Base-by-base conservation (phyloP, 1,140 invertebrate species). In the Rhyacophila brunnea region DNA sequence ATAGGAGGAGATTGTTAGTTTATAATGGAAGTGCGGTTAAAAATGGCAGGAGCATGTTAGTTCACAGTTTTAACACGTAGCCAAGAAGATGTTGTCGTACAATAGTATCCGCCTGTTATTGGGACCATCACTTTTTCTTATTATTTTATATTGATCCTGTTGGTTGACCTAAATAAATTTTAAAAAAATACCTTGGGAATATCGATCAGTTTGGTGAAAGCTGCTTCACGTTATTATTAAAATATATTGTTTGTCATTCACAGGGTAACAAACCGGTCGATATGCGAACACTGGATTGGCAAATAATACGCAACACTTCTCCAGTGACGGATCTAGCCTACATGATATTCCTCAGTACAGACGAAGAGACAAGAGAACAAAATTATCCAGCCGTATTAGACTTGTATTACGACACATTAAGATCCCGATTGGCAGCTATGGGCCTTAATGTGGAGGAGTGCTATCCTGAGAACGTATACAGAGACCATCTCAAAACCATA, bases 321-420 rank as follows among this genome's bases (percentile, higher is more conserved):
- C 68, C 77, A 7, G 66, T 66, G 11, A 65, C 70, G n/a, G 80
- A 82, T 56, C 55, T 82, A n/a, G 44, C 68, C 4, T 81, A 79
- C 40, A 71, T 79, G 47, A 44, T 82, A 9, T 76, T 72, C 48
- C 70, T 70, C 13, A 74, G 75, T 23, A 71, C 74, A 1, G 63
- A 69, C 13, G 56, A 67, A 10, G 62, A 71, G 9, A 58, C 72
- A 1, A 64, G 75, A 5, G 44, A 60, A 7, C 42, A 70, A 35
- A 20, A 74, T 42, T 78, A 66, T 36, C 68, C 78, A 19, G 43
- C 70, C 6, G 44, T 80, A 14, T 38, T 80, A n/a, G 57, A 66
- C n/a, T 45, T 60, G 14, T 80, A 80, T 65, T 67, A 74, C 44
- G 38, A 68, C 10, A 65, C 65, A 0, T 58, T 81, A 5, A 61